These are phyloP conservation scores for Hexactinellida sp. DNA, from an alignment of 37 sponge, comb jelly and placozoan genomes.

Conservation along the genomic window DNA sequence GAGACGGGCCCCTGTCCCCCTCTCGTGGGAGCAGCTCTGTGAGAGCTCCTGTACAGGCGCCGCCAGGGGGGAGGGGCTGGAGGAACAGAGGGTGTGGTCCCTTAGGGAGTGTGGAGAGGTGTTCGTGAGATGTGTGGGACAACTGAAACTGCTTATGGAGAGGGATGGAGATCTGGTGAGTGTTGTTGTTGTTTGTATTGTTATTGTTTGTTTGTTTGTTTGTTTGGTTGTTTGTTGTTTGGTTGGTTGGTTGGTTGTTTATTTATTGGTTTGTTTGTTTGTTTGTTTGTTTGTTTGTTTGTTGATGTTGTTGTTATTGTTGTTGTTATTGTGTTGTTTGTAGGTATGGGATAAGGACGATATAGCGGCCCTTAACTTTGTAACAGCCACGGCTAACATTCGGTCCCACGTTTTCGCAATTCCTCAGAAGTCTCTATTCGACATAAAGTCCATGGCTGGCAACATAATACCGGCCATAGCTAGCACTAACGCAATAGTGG, in stretches of 20 bases:
- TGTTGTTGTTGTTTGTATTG: background rate
- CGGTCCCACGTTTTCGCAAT: slow-evolving; percentile 60
- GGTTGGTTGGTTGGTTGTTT: too few species aligned
- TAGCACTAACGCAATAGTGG: slow-evolving; percentile 94
- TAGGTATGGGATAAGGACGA: slow-evolving; percentile 54
- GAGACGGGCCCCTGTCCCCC: slow-evolving; percentile 63
- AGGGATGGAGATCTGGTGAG: slow-evolving; percentile 10
- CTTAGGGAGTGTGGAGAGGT: slow-evolving; percentile 51
- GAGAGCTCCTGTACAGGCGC: background rate
- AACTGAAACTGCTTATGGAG: background rate
- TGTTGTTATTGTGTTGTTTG: background rate
- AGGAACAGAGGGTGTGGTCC: slow-evolving; percentile 83
- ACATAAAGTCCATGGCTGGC: slow-evolving; percentile 96
- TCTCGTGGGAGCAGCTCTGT: slow-evolving; percentile 29
- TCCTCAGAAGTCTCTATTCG: slow-evolving; percentile 64
- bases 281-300: too few species aligned
- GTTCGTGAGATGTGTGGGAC: slow-evolving; percentile 44
- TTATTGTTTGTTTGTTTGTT: too few species aligned
- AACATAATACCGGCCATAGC: slow-evolving; percentile 98
- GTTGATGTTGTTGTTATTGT: background rate
- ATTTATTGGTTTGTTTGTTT: too few species aligned
- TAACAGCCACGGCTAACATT: slow-evolving; percentile 78
- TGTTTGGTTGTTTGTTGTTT: too few species aligned
- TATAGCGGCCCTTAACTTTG: slow-evolving; percentile 69
- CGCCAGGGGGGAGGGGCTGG: slow-evolving; percentile 23